Base-by-base conservation (phyloP, 2,113 vertebrate species). In the Centropus bengalensis region DNA sequence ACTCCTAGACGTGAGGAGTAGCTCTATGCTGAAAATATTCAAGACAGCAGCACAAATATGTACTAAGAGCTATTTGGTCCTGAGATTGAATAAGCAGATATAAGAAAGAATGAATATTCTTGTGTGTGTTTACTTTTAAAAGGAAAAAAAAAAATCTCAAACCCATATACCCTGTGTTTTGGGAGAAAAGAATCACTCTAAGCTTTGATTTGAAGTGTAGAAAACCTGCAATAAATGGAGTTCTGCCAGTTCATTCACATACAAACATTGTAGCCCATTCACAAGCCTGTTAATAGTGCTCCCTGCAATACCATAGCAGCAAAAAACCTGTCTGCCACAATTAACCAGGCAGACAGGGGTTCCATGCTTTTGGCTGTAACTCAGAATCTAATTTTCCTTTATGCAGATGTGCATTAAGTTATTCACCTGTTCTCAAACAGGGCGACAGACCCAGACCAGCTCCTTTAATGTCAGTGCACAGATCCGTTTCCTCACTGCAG, bases 401-500 rank as follows among this genome's bases (percentile, higher is more conserved):
- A 55, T 54, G 49, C 42, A 24, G 15, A n/a, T 27, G 26, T 89
- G 70, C 45, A 47, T 23, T n/a, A 52, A 54, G 51, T 82, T 78
- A 55, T 91, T 82, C 86, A 79, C 45, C 54, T 87, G 49, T 67
- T 79, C 63, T 87, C 56, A 76, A 81, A 14, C 42, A 62, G 33
- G 4, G 24, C 32, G 62, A 52, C n/a, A 89, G 63, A 63, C 52
- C 33, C 70, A 80, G 59, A 38, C 4, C 44, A 80, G 33, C 27
- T 86, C 77, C 79, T 93, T 42, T 15, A 89, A 64, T 4, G 9
- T 56, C 21, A 38, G 10, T 2, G n/a, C 22, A 58, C 33, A 45
- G 13, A 56, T 33, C 55, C 88, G 85, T 64, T 63, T 74, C 63
- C 45, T 99, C 98, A 99, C 49, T 99, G 99, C 69, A 99, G 99